These are phyloP conservation scores for Grammomys surdaster DNA, from an alignment of 2,113 vertebrate genomes.

Conservation along the genomic window DNA sequence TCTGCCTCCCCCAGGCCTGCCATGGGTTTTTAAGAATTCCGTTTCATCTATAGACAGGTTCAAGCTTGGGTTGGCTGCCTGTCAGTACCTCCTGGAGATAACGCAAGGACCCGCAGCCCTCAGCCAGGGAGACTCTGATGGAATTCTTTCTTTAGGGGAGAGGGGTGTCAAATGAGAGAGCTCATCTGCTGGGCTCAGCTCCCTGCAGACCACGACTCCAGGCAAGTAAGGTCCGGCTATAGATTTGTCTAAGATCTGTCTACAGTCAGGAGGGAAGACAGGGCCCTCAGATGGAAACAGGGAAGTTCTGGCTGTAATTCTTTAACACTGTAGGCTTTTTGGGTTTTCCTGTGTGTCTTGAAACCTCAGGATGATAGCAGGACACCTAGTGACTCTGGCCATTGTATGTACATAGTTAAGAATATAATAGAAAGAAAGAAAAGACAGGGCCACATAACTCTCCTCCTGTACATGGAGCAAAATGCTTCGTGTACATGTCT, in stretches of 20 bases:
- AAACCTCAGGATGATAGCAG: not conserved
- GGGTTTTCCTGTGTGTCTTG: not conserved
- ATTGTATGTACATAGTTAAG: not conserved
- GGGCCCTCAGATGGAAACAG: not conserved
- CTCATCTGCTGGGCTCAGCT: accelerated
- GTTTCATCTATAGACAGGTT: not conserved
- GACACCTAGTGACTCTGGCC: not conserved
- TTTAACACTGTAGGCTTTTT: not conserved
- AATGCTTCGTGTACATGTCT: too few relatives aligned
- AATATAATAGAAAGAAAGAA: not conserved
- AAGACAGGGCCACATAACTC: not conserved
- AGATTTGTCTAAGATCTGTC: not conserved
- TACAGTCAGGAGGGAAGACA: too few relatives aligned
- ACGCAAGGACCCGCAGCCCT: not conserved
- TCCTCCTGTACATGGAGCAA: not conserved
- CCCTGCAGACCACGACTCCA: not conserved
- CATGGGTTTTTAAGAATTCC: not conserved
- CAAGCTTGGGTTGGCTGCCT: not conserved
- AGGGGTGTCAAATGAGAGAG: too few relatives aligned
- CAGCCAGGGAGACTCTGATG: not conserved
- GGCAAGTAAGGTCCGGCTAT: not conserved
- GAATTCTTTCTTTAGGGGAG: not conserved
- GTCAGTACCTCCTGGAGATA: constrained; percentile 58
- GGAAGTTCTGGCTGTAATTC: not conserved
- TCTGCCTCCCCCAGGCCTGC: not conserved